Conservation (phyloP, 2,888 invertebrate genomes). For the Latheticus oryzae region DNA sequence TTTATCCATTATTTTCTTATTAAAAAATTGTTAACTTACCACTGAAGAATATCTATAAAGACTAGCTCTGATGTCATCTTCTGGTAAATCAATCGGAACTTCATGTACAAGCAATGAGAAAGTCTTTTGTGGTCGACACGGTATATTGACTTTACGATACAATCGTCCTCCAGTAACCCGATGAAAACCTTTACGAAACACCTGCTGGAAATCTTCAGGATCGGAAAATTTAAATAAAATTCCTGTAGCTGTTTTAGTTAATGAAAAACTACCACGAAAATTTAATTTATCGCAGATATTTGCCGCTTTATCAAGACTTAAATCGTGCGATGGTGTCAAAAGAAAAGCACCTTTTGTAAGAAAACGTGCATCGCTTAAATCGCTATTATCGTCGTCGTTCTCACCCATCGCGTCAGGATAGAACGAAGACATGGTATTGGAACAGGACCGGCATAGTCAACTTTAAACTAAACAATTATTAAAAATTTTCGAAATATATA, state of each 20-base stretch:
- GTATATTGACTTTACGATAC: constrained; percentile 87
- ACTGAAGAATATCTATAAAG: constrained; percentile 81
- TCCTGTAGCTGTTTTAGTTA: constrained; percentile 89
- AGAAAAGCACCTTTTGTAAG: constrained; percentile 86
- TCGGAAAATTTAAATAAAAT: constrained; percentile 90
- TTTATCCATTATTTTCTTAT: neutral
- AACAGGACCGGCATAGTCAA: constrained; percentile 28
- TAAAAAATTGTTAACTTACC: constrained; percentile 59
- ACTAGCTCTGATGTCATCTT: constrained; percentile 79
- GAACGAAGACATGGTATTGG: constrained; percentile 54
- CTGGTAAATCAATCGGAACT: constrained; percentile 85
- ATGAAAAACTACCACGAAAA: constrained; percentile 86
- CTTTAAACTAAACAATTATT: no score
- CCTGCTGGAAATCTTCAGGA: constrained; percentile 87
- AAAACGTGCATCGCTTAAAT: constrained; percentile 77
- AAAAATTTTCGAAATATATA: no score
- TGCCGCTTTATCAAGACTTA: constrained; percentile 87
- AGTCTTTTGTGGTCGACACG: constrained; percentile 89
- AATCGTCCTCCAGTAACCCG: constrained; percentile 84
- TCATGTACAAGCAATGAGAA: constrained; percentile 86
- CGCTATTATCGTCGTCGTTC: constrained; percentile 83
- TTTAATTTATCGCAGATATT: constrained; percentile 90
- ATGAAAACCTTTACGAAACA: constrained; percentile 88
- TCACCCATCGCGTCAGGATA: constrained; percentile 68
- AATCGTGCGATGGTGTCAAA: constrained; percentile 86